Conservation (phyloP, 2,888 invertebrate genomes). For the Hypolimnas misippus region DNA sequence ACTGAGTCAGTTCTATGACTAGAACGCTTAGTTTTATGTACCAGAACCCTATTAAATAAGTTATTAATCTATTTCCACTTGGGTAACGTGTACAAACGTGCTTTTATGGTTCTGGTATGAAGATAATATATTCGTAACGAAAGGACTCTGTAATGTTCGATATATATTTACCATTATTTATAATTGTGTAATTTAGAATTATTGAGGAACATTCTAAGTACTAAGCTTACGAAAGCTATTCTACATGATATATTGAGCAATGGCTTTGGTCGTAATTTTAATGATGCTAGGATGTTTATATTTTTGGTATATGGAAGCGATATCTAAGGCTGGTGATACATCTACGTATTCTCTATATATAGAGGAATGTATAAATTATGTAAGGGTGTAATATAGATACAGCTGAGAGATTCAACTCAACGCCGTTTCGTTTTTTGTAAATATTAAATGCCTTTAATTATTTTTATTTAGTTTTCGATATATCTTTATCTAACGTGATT, state of each 20-base stretch:
- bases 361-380: slow-evolving; percentile 53
- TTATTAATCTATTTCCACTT: background rate
- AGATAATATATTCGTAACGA: slow-evolving; percentile 3
- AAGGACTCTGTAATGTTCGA: slow-evolving; percentile 4
- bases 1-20: background rate
- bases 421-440: slow-evolving; percentile 53
- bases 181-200: slow-evolving; percentile 32
- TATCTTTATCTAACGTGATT: slow-evolving; percentile 16
- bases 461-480: slow-evolving; percentile 40
- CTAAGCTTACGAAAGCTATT: slow-evolving; percentile 29
- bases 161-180: slow-evolving; percentile 16
- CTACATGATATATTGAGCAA: slow-evolving; percentile 37
- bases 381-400: slow-evolving; percentile 64
- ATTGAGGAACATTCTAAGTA: slow-evolving; percentile 32
- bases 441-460: slow-evolving; percentile 47
- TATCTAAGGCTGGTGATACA: slow-evolving; percentile 78
- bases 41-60: background rate
- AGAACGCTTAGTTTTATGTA: background rate
- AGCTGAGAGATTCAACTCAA: slow-evolving; percentile 73
- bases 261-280: slow-evolving; percentile 48
- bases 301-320: slow-evolving; percentile 56
- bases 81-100: background rate
- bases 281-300: slow-evolving; percentile 45
- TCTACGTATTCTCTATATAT: slow-evolving; percentile 60
- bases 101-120: background rate